Conservation (phyloP, 2,797 vertebrate species). For the Hippoglossus hippoglossus region DNA sequence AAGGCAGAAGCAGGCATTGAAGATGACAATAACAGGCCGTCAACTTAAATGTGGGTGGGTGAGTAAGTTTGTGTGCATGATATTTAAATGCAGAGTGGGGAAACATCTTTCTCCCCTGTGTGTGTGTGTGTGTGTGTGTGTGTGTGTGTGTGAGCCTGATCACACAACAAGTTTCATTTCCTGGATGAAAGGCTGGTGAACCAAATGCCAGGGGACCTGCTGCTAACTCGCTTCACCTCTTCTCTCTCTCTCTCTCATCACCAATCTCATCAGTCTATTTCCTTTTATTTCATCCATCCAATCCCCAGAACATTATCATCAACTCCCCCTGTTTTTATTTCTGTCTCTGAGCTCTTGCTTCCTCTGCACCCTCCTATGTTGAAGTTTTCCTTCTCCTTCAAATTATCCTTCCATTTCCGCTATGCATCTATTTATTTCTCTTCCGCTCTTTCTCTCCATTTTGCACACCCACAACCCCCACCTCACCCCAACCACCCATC, state of each 20-base stretch:
- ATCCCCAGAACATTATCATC: slow-evolving; percentile 39
- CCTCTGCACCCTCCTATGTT: slow-evolving; percentile 1
- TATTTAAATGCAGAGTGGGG: no score
- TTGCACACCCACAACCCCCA: neutral
- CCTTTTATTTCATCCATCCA: slow-evolving; percentile 40
- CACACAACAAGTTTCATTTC: slow-evolving; percentile 51
- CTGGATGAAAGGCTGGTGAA: slow-evolving; percentile 62
- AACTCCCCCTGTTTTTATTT: slow-evolving; percentile 11
- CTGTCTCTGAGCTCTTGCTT: neutral
- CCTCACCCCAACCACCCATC: slow-evolving; percentile 5
- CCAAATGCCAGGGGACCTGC: slow-evolving; percentile 49
- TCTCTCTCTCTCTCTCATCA: slow-evolving; percentile 20
- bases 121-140: neutral
- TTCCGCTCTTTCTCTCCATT: neutral
- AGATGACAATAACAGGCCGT: slow-evolving; percentile 47
- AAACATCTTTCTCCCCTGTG: no score
- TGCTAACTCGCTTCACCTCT: slow-evolving; percentile 35
- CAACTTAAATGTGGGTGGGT: slow-evolving; percentile 2
- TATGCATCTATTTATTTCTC: slow-evolving; percentile 30
- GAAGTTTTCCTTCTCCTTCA: slow-evolving; percentile 19
- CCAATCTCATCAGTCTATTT: slow-evolving; percentile 23
- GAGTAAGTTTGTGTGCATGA: neutral
- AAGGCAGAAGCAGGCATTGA: slow-evolving; percentile 12
- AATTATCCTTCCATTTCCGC: slow-evolving; percentile 38
- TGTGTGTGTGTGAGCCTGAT: neutral